Percentiles rank a stretch among this genome's conserved stretches.
These are phyloP conservation scores for Gerosis bhagava DNA, from an alignment of 2,888 invertebrate genomes.

Conservation along the genomic window DNA sequence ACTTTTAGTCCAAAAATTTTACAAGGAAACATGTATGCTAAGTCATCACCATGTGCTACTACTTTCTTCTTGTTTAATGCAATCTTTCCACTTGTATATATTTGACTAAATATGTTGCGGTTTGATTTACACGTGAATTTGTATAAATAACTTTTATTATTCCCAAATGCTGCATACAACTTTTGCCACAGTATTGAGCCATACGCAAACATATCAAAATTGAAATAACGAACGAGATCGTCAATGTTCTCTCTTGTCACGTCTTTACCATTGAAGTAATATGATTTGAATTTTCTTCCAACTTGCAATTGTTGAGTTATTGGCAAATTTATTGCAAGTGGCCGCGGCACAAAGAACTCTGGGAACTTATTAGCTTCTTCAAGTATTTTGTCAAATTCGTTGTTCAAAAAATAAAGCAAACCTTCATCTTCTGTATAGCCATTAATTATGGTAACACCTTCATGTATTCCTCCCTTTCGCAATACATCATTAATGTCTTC, in stretches of 20 bases:
- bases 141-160: constrained; percentile 44
- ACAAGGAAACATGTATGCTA: constrained; percentile 41
- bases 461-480: constrained; percentile 63
- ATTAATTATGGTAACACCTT: constrained; percentile 84
- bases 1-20: neutral
- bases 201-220: constrained; percentile 37
- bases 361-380: constrained; percentile 42
- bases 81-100: neutral
- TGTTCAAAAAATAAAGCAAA: constrained; percentile 34
- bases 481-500: constrained; percentile 54
- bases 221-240: constrained; percentile 35
- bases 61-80: constrained; percentile 14
- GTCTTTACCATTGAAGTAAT: constrained; percentile 22
- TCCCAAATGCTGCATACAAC: constrained; percentile 32
- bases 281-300: constrained; percentile 41
- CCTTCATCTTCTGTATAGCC: constrained; percentile 89
- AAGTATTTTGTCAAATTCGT: constrained; percentile 35
- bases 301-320: constrained; percentile 26
- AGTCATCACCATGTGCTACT: constrained; percentile 42
- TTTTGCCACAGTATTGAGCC: constrained; percentile 39
- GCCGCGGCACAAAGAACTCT: constrained; percentile 50
- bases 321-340: constrained; percentile 26
- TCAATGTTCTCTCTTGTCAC: constrained; percentile 35
- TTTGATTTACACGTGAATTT: constrained; percentile 47
- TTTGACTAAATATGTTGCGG: constrained; percentile 39